A percentile compares a stretch with the other conserved stretches of the same genome.
Conservation (phyloP, 1,140 invertebrate genomes). For the Berghia stephanieae region DNA sequence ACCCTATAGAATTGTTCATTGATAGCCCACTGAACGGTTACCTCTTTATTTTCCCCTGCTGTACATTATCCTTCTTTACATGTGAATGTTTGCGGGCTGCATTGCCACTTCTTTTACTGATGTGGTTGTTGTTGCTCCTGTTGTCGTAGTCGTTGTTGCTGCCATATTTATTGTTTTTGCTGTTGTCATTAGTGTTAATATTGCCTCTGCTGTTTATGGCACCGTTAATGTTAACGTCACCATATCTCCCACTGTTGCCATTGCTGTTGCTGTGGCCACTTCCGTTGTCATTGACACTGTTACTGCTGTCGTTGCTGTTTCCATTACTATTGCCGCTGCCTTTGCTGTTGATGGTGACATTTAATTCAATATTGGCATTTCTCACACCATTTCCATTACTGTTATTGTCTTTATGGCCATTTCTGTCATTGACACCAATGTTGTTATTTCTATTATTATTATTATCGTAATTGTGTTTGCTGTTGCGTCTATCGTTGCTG, state of each 20-base stretch:
- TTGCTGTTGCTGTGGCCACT: not conserved
- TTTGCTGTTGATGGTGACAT: not conserved
- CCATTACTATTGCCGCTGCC: not conserved
- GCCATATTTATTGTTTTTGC: too few relatives aligned
- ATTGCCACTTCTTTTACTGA: too few relatives aligned
- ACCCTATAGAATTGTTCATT: too few relatives aligned
- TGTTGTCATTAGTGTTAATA: too few relatives aligned
- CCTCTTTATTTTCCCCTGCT: too few relatives aligned
- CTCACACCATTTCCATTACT: not conserved
- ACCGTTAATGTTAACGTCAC: too few relatives aligned
- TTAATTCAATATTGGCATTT: not conserved
- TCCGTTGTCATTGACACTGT: not conserved
- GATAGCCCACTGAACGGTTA: too few relatives aligned
- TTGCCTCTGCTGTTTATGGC: too few relatives aligned
- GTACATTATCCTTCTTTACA: too few relatives aligned
- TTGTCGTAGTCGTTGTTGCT: too few relatives aligned
- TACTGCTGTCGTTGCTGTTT: not conserved
- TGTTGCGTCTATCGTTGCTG: not conserved
- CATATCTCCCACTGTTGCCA: not conserved
- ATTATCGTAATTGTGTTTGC: not conserved
- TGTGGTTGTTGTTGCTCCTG: too few relatives aligned
- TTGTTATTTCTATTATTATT: not conserved
- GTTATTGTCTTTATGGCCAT: not conserved
- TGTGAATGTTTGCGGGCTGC: too few relatives aligned
- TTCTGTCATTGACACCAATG: not conserved